Evolutionary conservation across 2,113 vertebrate species (phyloP).

Genomic region (Triplophysa dalaica): DNA sequence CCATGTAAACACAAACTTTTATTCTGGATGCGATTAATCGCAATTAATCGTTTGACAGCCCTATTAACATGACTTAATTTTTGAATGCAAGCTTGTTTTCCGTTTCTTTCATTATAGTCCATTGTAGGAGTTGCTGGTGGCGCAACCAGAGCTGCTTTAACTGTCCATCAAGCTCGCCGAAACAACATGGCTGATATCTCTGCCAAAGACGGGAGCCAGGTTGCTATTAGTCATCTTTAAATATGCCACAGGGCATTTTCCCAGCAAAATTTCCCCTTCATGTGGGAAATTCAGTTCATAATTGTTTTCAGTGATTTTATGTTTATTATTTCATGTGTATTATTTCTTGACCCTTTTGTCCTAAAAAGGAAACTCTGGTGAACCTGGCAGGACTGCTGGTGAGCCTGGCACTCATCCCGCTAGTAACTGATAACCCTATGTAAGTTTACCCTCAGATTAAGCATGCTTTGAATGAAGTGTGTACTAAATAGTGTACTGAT

Average conservation of each 20-base stretch:
- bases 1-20: no score
- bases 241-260: neutral
- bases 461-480: neutral
- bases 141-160: slow-evolving; percentile 87
- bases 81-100: neutral
- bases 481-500: neutral
- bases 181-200: slow-evolving; percentile 93
- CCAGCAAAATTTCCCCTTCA: neutral
- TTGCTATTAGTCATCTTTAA: slow-evolving; percentile 48
- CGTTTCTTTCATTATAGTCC: slow-evolving; percentile 68
- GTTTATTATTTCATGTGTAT: neutral
- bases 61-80: neutral
- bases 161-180: slow-evolving; percentile 87
- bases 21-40: no score
- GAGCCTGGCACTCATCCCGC: slow-evolving; percentile 81
- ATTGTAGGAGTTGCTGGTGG: slow-evolving; percentile 89
- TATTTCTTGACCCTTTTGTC: neutral
- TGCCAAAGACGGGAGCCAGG: slow-evolving; percentile 92
- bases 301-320: neutral
- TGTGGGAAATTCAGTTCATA: neutral
- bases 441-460: slow-evolving; percentile 62
- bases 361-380: slow-evolving; percentile 83
- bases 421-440: slow-evolving; percentile 76
- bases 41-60: no score
- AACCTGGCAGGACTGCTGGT: slow-evolving; percentile 83